Evolutionary conservation across 2,113 vertebrate species (phyloP).

Genomic region (Maccullochella peelii): DNA sequence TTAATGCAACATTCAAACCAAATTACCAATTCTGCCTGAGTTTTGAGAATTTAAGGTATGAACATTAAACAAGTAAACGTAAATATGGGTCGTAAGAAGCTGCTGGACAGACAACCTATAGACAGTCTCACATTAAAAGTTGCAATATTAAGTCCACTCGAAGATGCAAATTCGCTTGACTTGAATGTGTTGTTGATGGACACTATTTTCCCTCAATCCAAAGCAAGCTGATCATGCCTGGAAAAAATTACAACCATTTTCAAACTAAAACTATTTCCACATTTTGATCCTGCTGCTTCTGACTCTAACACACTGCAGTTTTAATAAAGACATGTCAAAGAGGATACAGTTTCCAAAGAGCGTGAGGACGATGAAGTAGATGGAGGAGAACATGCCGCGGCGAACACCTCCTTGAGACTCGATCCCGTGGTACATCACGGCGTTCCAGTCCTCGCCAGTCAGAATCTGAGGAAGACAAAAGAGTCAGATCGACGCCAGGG

Average conservation of each 20-base stretch:
- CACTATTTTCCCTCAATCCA: not conserved
- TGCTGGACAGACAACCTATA: no score
- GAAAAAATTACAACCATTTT: not conserved
- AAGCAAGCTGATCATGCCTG: not conserved
- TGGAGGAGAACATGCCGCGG: constrained; percentile 95
- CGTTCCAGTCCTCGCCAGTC: constrained; percentile 98
- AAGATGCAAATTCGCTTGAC: not conserved
- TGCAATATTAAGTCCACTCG: not conserved
- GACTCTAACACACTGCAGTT: not conserved
- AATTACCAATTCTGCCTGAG: not conserved
- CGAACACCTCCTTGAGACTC: constrained; percentile 95
- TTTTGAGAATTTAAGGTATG: not conserved
- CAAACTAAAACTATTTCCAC: not conserved
- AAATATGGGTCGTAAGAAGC: no score
- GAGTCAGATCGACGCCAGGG: not conserved
- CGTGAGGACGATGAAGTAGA: constrained; percentile 97
- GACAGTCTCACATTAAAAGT: not conserved
- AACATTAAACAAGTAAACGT: no score
- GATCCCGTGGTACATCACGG: constrained; percentile 97
- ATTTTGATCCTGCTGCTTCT: not conserved
- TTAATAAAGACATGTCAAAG: not conserved
- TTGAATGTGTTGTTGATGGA: not conserved
- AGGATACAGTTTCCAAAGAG: constrained; percentile 99
- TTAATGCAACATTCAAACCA: not conserved
- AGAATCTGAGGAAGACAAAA: constrained; percentile 87